Evolutionary conservation across 2,113 vertebrate species (phyloP).

Genomic region (Rafetus swinhoei): DNA sequence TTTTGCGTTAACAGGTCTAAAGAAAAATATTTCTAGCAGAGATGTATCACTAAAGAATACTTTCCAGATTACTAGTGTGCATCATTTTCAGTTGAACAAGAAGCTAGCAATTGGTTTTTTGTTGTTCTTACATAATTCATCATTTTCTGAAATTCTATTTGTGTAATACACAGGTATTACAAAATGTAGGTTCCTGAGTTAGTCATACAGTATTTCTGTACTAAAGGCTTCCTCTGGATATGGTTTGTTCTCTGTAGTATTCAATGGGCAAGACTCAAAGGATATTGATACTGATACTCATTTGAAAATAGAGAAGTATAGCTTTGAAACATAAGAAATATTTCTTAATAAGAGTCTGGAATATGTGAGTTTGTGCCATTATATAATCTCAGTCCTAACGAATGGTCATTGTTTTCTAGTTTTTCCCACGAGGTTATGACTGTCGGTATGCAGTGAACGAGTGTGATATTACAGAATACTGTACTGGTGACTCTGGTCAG

Average conservation of each 20-base stretch:
- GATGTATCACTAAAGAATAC: not conserved
- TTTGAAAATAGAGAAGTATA: not conserved
- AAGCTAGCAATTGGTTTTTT: not conserved
- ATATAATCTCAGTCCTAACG: not conserved
- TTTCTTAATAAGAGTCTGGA: not conserved
- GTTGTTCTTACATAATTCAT: not conserved
- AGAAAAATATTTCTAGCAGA: not conserved
- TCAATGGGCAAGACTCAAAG: not conserved
- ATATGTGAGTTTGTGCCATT: not conserved
- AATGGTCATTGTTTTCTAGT: conserved; percentile 76
- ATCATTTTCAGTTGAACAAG: not conserved
- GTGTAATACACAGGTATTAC: not conserved
- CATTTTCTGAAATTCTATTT: not conserved
- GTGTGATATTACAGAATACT: conserved; percentile 95
- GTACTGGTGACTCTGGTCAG: conserved; percentile 97
- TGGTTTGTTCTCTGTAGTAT: not conserved
- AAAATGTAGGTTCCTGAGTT: not conserved
- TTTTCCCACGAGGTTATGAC: conserved; percentile 91
- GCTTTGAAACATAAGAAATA: not conserved
- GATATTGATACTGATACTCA: not conserved
- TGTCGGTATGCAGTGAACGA: conserved; percentile 95
- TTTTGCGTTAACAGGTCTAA: too few species aligned
- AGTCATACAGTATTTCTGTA: not conserved
- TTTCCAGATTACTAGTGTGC: not conserved
- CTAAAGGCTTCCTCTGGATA: not conserved